Evolutionary conservation across 2,888 invertebrate genomes (phyloP).

Genomic region (Hirtodrosophila cameraria): DNA sequence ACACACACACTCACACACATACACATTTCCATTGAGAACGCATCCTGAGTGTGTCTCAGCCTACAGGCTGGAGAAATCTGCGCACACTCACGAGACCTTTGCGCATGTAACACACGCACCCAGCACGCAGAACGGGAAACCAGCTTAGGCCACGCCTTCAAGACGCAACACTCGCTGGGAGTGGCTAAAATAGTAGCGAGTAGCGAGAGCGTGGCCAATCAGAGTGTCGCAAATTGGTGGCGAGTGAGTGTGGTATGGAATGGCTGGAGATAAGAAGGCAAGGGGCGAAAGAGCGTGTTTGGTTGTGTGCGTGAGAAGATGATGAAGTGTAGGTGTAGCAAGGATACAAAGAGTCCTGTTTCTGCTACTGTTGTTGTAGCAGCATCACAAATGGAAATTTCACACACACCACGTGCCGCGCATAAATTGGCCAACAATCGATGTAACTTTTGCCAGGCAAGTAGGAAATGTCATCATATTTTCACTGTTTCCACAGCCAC

Average conservation of each 20-base stretch:
- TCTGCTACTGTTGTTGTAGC: slow-evolving; percentile 19
- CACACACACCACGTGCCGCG: slow-evolving; percentile 79
- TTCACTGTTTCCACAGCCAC: slow-evolving; percentile 41
- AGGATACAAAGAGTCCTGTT: slow-evolving; percentile 48
- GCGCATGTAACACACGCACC: slow-evolving; percentile 59
- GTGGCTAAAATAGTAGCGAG: slow-evolving; percentile 60
- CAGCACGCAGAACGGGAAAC: not conserved
- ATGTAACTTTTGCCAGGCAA: slow-evolving; percentile 72
- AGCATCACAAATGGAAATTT: slow-evolving; percentile 59
- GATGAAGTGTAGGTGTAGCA: slow-evolving; percentile 44
- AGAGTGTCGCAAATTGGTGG: slow-evolving; percentile 10
- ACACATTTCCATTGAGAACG: slow-evolving; percentile 24
- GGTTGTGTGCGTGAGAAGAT: slow-evolving; percentile 53
- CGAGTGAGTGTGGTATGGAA: slow-evolving; percentile 55
- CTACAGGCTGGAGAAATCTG: slow-evolving; percentile 59
- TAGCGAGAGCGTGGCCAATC: slow-evolving; percentile 61
- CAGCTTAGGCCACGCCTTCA: slow-evolving; percentile 51
- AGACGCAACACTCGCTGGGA: slow-evolving; percentile 33
- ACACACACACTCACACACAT: slow-evolving; percentile 13
- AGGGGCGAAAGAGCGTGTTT: slow-evolving; percentile 16
- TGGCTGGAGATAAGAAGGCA: slow-evolving; percentile 67
- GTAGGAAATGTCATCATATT: slow-evolving; percentile 79
- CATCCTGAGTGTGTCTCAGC: slow-evolving; percentile 46
- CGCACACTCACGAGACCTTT: slow-evolving; percentile 50
- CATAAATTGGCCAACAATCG: slow-evolving; percentile 79